Base-by-base conservation (phyloP, 2,888 invertebrate species). In the Caprella mutica region DNA sequence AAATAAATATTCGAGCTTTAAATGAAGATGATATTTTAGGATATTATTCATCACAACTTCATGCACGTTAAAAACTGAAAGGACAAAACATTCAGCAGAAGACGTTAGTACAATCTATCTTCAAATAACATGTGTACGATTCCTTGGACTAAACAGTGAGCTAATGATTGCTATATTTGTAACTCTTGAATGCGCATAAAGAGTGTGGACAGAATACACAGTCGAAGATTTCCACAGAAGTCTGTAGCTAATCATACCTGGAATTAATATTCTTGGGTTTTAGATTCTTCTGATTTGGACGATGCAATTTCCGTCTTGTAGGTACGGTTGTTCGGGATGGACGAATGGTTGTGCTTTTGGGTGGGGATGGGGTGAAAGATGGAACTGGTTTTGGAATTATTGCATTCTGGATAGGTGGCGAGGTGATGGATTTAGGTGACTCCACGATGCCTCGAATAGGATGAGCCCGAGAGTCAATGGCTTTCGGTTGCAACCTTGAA, bases 301-400 rank as follows among this genome's bases (percentile, higher is more conserved):
- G 48, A 38, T 56, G 58, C 24, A 56, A 35, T 19, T 58, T 53
- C 60, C 48, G 57, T 42, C 43, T 40, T 44, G 44, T 50, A 29
- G 56, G 54, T 24, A 38, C 44, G 30, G 43, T 43, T 8, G 42
- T 48, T 12, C 56, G 30, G 40, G 50, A 38, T 24, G 51, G 26
- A 23, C 53, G 39, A 17, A 56, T 58, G 27, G 57, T 58, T 12
- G 55, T 51, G n/a, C 40, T 33, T 12, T 44, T 43, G 23, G 59
- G 35, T n/a, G 38, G n/a, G 9, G 44, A 9, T 39, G 54, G n/a
- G 30, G 27, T 35, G 21, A 55, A 27, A 30, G 29, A 59, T 57
- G 52, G 63, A 53, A 23, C 51, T 54, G 46, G 55, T 35, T 19
- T 50, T 55, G 44, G 59, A 52, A 43, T 46, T 38, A 30, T 42